phyloP scores from a whole-genome alignment of 2,797 vertebrate genomes.

The Ateles fusciceps region DNA sequence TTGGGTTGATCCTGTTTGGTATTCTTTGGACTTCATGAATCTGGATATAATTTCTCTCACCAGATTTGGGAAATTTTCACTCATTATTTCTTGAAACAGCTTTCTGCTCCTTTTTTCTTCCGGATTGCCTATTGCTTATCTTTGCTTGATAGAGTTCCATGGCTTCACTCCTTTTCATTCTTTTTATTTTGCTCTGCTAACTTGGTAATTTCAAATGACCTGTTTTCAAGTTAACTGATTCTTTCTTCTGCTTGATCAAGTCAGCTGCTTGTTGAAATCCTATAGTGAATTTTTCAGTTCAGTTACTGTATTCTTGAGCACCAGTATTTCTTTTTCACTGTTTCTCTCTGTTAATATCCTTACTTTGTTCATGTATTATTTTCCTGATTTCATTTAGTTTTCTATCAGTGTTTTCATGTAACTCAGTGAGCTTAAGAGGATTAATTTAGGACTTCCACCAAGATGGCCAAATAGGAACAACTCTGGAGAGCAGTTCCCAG shows the following conservation, averaged over 20 bases:
- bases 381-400: neutral
- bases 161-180: neutral
- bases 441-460: neutral
- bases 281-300: neutral
- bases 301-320: neutral
- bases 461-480: no score
- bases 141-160: neutral
- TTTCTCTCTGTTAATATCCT: neutral
- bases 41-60: neutral
- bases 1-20: neutral
- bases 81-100: neutral
- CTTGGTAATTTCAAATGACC: neutral
- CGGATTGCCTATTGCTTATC: neutral
- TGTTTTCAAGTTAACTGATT: neutral
- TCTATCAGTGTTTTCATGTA: neutral
- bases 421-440: neutral
- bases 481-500: no score
- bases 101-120: neutral
- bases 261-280: neutral
- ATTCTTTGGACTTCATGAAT: neutral
- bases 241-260: neutral
- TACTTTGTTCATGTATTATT: neutral
- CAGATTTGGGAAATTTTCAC: neutral
- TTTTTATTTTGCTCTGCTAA: neutral
- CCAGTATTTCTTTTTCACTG: neutral